Conservation (phyloP, 2,888 invertebrate genomes). For the Athalia rosae region DNA sequence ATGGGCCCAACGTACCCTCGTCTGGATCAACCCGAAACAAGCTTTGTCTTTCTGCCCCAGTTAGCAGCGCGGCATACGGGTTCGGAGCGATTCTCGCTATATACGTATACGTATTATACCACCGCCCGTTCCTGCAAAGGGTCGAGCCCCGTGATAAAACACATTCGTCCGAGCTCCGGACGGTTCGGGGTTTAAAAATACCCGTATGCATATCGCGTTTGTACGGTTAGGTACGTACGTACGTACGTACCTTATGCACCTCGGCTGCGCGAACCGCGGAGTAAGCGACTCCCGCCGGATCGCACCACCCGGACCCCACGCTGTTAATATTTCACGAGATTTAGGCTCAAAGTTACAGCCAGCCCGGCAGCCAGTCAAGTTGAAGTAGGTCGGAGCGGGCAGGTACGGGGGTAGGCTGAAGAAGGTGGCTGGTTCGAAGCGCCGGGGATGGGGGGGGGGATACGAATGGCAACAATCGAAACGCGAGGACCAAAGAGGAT, state of each 20-base stretch:
- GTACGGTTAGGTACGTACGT: not conserved
- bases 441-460: conserved; percentile 8
- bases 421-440: conserved; percentile 24
- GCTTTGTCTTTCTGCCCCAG: conserved; percentile 70
- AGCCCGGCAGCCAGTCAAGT: conserved; percentile 21
- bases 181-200: conserved; percentile 68
- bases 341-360: conserved; percentile 40
- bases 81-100: conserved; percentile 51
- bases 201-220: conserved; percentile 52
- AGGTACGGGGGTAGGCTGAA: conserved; percentile 18
- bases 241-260: conserved; percentile 10
- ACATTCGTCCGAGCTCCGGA: conserved; percentile 61
- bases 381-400: conserved; percentile 43
- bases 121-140: conserved; percentile 58
- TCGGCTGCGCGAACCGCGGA: not conserved
- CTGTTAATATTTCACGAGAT: conserved; percentile 44
- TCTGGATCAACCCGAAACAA: conserved; percentile 49
- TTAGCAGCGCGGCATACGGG: conserved; percentile 61
- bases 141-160: conserved; percentile 66
- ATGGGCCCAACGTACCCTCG: conserved; percentile 26
- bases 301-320: conserved; percentile 24
- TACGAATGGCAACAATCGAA: conserved; percentile 26
- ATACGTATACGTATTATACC: too few species aligned
- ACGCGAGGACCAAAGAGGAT: conserved; percentile 33
- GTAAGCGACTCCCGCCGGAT: not conserved